phyloP scores from a whole-genome alignment of 1,140 invertebrate genomes.

The Gonatopus flavifemur region DNA sequence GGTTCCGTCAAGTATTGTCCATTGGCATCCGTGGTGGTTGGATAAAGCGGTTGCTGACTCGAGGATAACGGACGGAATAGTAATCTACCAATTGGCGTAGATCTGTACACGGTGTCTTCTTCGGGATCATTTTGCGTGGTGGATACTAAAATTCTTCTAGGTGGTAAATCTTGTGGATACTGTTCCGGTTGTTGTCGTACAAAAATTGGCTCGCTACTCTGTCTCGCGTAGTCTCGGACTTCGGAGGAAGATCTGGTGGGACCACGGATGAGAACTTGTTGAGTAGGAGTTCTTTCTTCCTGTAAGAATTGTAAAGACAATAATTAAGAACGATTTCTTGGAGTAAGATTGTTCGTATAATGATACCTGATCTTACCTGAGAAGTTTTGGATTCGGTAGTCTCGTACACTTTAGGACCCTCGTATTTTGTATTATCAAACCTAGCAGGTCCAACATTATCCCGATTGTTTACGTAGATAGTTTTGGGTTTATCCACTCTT shows the following conservation, averaged over 20 bases:
- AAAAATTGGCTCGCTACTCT: constrained; percentile 44
- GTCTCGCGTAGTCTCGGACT: constrained; percentile 39
- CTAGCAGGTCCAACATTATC: constrained; percentile 57
- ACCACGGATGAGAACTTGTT: constrained; percentile 39
- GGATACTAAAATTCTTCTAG: constrained; percentile 35
- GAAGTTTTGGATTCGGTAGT: constrained; percentile 25
- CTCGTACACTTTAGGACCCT: constrained; percentile 32
- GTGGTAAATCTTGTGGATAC: constrained; percentile 40
- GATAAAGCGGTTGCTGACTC: constrained; percentile 38
- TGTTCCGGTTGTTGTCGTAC: constrained; percentile 40
- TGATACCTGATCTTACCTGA: no score
- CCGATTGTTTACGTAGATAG: constrained; percentile 43
- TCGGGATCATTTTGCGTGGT: constrained; percentile 31
- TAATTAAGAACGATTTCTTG: no score
- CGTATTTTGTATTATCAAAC: constrained; percentile 43
- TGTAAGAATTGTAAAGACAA: no score
- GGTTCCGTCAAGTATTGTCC: constrained; percentile 48
- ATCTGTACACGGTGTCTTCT: constrained; percentile 40
- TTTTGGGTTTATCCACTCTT: constrained; percentile 45
- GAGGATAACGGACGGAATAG: constrained; percentile 35
- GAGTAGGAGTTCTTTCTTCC: constrained; percentile 42
- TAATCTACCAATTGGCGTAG: constrained; percentile 39
- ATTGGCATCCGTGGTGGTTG: constrained; percentile 43
- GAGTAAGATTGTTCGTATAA: no score
- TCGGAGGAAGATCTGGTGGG: constrained; percentile 24